These are phyloP conservation scores for Apomyelois bistriatella DNA, from an alignment of 2,888 invertebrate genomes.

Conservation along the genomic window DNA sequence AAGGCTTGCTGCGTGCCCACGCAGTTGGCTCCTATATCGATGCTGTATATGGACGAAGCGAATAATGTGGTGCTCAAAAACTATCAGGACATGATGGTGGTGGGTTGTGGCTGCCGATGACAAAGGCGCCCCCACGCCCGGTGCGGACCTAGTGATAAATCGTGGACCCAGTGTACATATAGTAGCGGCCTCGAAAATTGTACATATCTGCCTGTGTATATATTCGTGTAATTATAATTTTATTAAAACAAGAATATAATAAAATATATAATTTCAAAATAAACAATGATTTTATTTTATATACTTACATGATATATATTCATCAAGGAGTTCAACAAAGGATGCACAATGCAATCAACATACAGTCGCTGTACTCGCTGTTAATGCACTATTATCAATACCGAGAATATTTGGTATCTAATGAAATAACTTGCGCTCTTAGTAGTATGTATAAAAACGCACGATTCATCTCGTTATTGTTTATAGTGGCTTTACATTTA, in stretches of 20 bases:
- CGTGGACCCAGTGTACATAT: slow-evolving; percentile 79
- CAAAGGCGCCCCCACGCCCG: slow-evolving; percentile 56
- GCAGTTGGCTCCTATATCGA: slow-evolving; percentile 94
- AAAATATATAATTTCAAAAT: slow-evolving; percentile 65
- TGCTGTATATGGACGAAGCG: slow-evolving; percentile 97
- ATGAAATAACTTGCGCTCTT: neutral
- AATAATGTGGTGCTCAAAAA: slow-evolving; percentile 98
- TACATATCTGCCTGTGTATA: slow-evolving; percentile 74
- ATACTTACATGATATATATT: neutral
- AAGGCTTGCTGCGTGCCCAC: slow-evolving; percentile 99
- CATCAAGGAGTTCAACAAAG: neutral
- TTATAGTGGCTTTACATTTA: neutral
- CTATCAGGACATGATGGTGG: slow-evolving; percentile 99
- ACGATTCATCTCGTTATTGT: neutral
- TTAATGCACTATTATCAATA: slow-evolving; percentile 2
- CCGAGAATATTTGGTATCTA: slow-evolving; percentile 2
- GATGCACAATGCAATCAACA: neutral
- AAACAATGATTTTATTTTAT: slow-evolving; percentile 11
- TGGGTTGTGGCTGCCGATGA: slow-evolving; percentile 98
- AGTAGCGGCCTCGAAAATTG: slow-evolving; percentile 72
- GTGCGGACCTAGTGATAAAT: slow-evolving; percentile 68
- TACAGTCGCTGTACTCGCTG: neutral
- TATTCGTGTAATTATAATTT: slow-evolving; percentile 78
- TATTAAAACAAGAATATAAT: slow-evolving; percentile 75
- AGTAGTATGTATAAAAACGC: neutral